phyloP scores from a whole-genome alignment of 2,797 vertebrate genomes.

The Melanotaenia trifasciata region DNA sequence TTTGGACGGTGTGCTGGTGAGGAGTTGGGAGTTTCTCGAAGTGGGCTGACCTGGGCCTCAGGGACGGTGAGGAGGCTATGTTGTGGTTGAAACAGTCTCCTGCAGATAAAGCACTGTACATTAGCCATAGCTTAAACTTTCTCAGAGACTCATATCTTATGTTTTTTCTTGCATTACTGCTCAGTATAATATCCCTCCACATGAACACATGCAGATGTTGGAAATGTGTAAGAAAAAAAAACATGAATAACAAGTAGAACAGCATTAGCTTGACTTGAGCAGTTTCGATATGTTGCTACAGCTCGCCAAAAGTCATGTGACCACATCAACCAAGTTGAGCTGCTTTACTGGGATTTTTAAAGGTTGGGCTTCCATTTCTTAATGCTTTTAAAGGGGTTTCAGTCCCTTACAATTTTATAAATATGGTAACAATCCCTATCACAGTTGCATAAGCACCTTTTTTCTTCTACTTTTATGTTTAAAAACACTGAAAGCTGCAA shows the following conservation, averaged over 20 bases:
- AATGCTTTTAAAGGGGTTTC: neutral
- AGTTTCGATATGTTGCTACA: neutral
- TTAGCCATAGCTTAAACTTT: neutral
- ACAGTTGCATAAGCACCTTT: too few relatives aligned
- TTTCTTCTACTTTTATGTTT: too few relatives aligned
- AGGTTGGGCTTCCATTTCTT: too few relatives aligned
- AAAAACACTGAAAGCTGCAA: too few relatives aligned
- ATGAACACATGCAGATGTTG: too few relatives aligned
- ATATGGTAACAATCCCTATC: too few relatives aligned
- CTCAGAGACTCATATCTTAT: too few relatives aligned
- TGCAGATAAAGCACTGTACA: conserved; percentile 49
- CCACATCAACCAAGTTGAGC: neutral
- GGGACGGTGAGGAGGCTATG: conserved; percentile 80
- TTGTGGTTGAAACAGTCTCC: conserved; percentile 87
- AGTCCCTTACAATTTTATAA: neutral
- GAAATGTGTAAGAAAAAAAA: neutral
- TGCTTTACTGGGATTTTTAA: too few relatives aligned
- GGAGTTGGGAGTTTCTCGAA: conserved; percentile 83
- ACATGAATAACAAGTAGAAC: neutral
- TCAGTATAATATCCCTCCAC: too few relatives aligned
- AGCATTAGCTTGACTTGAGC: neutral
- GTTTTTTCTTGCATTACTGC: too few relatives aligned
- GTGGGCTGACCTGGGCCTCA: conserved; percentile 85
- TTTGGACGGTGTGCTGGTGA: conserved; percentile 86
- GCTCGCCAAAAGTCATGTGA: neutral